phyloP scores from a whole-genome alignment of 37 sponge, comb jelly and placozoan genomes.

The Beroe ovata region DNA sequence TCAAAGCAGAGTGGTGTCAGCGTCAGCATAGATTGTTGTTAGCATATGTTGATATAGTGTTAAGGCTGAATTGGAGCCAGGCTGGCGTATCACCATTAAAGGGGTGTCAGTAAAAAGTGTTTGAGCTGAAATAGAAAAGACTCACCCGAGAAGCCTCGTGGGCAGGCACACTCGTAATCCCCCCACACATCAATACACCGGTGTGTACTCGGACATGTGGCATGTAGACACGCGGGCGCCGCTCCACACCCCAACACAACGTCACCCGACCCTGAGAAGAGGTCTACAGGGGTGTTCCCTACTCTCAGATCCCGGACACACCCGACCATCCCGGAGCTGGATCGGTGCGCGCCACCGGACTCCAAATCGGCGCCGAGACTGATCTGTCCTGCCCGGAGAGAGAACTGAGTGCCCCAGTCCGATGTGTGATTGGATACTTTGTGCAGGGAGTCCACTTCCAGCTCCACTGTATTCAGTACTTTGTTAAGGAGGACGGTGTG shows the following conservation, averaged over 20 bases:
- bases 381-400: neutral
- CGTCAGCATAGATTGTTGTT: no score
- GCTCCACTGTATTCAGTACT: neutral
- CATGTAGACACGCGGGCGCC: conserved; percentile 30
- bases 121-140: no score
- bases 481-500: conserved; percentile 25
- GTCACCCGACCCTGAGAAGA: neutral
- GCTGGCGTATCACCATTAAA: no score
- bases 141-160: conserved; percentile 5
- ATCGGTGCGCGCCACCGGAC: neutral
- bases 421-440: neutral
- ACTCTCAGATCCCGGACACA: conserved; percentile 52
- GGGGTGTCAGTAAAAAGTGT: no score
- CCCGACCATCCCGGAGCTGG: conserved; percentile 15
- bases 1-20: no score
- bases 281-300: neutral
- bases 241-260: conserved; percentile 37
- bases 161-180: conserved; percentile 15
- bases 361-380: neutral
- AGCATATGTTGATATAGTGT: no score
- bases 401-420: conserved; percentile 12
- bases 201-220: conserved; percentile 18
- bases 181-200: conserved; percentile 45
- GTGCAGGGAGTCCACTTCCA: neutral
- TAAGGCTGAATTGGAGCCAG: no score